These are phyloP conservation scores for Onychorhynchus coronatus DNA, from an alignment of 2,113 vertebrate genomes.

Conservation along the genomic window DNA sequence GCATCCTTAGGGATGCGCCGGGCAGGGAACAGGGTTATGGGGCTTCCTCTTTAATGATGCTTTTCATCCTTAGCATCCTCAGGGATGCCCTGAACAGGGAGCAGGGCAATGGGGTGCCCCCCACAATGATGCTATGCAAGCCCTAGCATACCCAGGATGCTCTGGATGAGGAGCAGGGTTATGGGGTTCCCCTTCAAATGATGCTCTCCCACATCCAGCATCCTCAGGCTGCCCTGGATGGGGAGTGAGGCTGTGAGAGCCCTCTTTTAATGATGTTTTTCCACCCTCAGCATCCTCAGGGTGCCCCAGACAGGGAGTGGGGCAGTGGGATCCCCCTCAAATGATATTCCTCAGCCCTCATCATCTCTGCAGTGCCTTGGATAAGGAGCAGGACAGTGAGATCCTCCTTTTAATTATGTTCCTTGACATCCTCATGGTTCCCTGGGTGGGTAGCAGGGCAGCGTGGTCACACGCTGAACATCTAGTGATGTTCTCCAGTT, in stretches of 20 bases:
- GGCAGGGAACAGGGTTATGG: not conserved
- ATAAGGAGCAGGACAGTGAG: not conserved
- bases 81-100: no score
- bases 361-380: not conserved
- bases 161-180: not conserved
- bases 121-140: not conserved
- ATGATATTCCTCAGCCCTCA: not conserved
- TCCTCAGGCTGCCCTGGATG: not conserved
- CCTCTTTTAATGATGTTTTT: not conserved
- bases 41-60: not conserved
- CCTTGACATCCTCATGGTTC: not conserved
- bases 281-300: not conserved
- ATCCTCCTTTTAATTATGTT: not conserved
- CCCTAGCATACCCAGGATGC: not conserved
- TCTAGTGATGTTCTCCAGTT: not conserved
- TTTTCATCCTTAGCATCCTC: not conserved
- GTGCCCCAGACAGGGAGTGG: not conserved
- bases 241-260: not conserved
- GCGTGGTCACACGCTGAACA: accelerated
- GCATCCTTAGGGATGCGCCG: not conserved
- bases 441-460: not conserved
- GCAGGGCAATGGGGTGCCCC: not conserved
- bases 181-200: no score
- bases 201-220: not conserved
- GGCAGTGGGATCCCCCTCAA: not conserved